Conservation (phyloP, 2,797 vertebrate species). For the Synaphobranchus kaupii region DNA sequence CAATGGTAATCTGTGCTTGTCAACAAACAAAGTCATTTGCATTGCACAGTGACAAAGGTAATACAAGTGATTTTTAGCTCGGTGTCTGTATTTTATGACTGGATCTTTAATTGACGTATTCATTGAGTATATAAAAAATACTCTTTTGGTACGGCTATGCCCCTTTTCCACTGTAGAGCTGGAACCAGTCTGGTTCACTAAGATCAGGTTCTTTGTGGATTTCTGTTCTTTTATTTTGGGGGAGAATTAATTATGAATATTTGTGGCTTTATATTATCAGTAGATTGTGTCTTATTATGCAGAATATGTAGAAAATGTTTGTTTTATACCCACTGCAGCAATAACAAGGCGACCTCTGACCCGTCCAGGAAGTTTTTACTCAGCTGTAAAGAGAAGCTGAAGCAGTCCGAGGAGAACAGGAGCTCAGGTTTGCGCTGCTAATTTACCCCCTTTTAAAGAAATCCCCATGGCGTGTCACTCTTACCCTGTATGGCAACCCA, state of each 20-base stretch:
- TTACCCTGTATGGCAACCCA: neutral
- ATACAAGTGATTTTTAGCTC: neutral
- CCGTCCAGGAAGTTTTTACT: conserved; percentile 85
- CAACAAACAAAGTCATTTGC: no score
- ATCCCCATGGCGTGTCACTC: neutral
- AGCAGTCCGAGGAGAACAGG: conserved; percentile 88
- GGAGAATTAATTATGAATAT: neutral
- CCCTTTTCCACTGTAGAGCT: no score
- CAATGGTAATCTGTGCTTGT: neutral
- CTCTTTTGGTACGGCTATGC: neutral
- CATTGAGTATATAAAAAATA: neutral
- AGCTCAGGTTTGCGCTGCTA: conserved; percentile 74
- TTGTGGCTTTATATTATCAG: neutral
- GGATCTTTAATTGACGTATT: neutral
- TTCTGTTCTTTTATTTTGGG: neutral
- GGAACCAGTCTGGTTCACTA: no score
- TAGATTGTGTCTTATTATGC: neutral
- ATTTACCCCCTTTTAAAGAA: neutral
- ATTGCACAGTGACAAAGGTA: neutral
- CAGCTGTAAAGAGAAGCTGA: conserved; percentile 91
- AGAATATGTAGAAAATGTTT: neutral
- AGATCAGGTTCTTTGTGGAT: neutral
- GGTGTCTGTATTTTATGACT: neutral
- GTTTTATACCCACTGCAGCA: conserved; percentile 69
- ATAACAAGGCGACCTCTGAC: conserved; percentile 91